A percentile compares a stretch with the other conserved stretches of the same genome.
These are phyloP conservation scores for Manacus vitellinus DNA, from an alignment of 2,113 vertebrate species.

Conservation along the genomic window DNA sequence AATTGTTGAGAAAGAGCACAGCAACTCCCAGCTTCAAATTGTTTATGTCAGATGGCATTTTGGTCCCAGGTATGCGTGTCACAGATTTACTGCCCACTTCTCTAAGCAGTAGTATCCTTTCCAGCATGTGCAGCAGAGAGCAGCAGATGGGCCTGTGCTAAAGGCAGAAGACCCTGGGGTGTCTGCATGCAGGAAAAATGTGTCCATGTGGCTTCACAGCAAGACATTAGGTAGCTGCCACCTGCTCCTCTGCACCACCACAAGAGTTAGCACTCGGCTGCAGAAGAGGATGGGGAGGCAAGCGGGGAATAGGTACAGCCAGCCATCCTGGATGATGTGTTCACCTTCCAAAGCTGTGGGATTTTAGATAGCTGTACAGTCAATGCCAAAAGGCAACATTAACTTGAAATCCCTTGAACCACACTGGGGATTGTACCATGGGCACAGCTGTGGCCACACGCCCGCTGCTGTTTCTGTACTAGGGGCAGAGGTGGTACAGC, in stretches of 20 bases:
- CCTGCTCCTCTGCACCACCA: neutral
- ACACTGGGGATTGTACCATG: accelerated
- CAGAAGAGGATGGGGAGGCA: neutral
- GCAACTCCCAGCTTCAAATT: neutral
- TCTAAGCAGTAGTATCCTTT: neutral
- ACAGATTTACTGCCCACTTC: neutral
- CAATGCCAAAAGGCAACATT: neutral
- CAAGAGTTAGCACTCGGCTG: neutral
- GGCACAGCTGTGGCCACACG: neutral
- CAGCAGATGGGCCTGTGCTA: slow-evolving; percentile 40
- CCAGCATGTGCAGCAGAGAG: neutral
- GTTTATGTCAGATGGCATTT: neutral
- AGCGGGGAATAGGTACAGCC: neutral
- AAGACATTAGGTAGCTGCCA: slow-evolving; percentile 47
- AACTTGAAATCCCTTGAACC: neutral
- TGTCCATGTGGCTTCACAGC: neutral
- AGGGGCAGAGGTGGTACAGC: accelerated
- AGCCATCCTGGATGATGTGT: neutral
- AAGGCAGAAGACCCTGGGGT: slow-evolving; percentile 41
- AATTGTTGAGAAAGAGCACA: neutral
- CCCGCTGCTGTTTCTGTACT: accelerated
- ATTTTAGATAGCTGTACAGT: neutral
- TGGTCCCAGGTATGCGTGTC: neutral
- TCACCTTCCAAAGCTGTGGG: neutral
- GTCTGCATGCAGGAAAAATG: slow-evolving; percentile 1